Conservation (phyloP, 2,113 vertebrate genomes). For the Leptocoma aspasia region DNA sequence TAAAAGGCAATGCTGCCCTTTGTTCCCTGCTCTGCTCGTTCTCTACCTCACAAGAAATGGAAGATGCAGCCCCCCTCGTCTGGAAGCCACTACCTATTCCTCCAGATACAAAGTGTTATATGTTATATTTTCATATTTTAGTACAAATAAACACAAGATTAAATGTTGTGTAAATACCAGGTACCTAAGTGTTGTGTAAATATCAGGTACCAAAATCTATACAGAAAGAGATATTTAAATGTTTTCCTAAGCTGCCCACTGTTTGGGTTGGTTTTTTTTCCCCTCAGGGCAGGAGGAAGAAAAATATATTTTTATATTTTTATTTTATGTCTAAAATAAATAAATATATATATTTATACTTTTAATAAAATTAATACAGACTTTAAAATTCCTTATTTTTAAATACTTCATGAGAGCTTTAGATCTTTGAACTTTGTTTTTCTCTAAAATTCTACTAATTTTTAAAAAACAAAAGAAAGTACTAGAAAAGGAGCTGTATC, state of each 20-base stretch:
- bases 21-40: background rate
- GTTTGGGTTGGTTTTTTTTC: background rate
- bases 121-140: background rate
- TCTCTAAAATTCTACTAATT: background rate
- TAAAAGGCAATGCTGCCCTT: background rate
- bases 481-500: background rate
- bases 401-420: background rate
- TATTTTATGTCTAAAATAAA: too few species aligned
- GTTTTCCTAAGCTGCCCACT: background rate
- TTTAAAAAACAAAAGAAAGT: background rate
- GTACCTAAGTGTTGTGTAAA: background rate
- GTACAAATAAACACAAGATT: background rate
- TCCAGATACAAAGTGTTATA: background rate
- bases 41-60: background rate
- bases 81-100: background rate
- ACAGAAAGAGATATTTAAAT: background rate
- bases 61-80: background rate
- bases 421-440: background rate
- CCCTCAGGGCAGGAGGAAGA: rapidly evolving
- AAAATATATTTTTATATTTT: too few species aligned
- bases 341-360: too few species aligned
- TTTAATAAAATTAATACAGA: background rate
- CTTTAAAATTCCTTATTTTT: background rate
- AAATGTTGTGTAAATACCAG: background rate
- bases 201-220: background rate